Base-by-base conservation (phyloP, 64 coral and sea anemone genomes). In the Trachythela sp. region DNA sequence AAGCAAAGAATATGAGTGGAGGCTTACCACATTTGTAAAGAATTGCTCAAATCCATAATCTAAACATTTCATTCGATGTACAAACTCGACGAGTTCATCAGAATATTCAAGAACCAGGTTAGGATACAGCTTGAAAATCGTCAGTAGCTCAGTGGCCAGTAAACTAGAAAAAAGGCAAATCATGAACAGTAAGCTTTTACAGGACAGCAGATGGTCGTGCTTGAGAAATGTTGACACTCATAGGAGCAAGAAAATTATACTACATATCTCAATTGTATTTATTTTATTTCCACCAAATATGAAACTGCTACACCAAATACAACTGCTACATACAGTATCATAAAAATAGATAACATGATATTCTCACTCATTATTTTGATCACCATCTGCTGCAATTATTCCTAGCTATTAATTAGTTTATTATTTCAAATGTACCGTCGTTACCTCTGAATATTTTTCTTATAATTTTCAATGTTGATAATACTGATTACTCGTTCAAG, bases 371-470 rank as follows among this genome's bases (percentile, higher is more conserved):
- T n/a, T n/a, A n/a, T n/a, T n/a, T n/a, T n/a, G n/a, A n/a, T n/a
- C n/a, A n/a, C n/a, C n/a, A n/a, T n/a, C n/a, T n/a, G n/a, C 13
- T 15, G 49, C 13, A 11, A 52, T 9, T 2, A 20, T 8, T 52
- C 49, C 13, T 52, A 1, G 22, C 22, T 52, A 52, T 52, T 20
- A 52, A 52, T 1, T 11, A 11, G 13, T 52, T 0, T 2, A 20
- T 52, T 20, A 52, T 1, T 11, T 52, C 13, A 20, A 52, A 52
- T 1, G 1, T 20, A 2, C 49, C 13, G 1, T 1, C 26, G 9
- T 31, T 80, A 80, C 75, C 75, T 80, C 17, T 36, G 75, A 36
- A 80, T 39, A 80, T 36, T 36, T 37, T 80, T 80, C 75, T 80
- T 35, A 8, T 36, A 80, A 2, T 22, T 80, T 2, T 80, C 33